Base-by-base conservation (phyloP, 2,888 invertebrate species). In the Conistra vaccinii region DNA sequence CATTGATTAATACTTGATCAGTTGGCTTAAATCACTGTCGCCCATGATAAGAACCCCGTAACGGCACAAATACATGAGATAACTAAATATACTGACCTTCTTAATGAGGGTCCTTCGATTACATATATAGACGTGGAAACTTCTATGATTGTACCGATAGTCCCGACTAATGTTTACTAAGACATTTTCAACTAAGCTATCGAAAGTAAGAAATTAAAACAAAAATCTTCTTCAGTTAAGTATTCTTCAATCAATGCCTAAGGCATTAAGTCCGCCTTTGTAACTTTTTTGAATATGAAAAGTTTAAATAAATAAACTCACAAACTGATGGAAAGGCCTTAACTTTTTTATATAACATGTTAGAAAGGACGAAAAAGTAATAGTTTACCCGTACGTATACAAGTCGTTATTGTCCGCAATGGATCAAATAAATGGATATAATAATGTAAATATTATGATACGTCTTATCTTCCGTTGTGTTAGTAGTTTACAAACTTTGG, bases 361-460 rank as follows among this genome's bases (percentile, higher is more conserved):
- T 9, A 53, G 7, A 1, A 45, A 53, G 32, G 6, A 10, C 5
- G 4, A 57, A 23, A 26, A 55, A 26, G 4, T 26, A 26, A 20
- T 9, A 58, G 39, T 53, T 29, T 10, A 3, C 32, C 32, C 35
- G 17, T n/a, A n/a, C n/a, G n/a, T n/a, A n/a, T n/a, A n/a, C n/a
- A 55, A 55, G 32, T n/a, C 42, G 72, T 79, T 66, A 72, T 71
- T 81, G 90, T 84, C 88, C 88, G 85, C 84, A 88, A 42, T 61
- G 66, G 66, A 75, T 90, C 85, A 88, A 81, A 85, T n/a, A n/a
- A n/a, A n/a, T n/a, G n/a, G n/a, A n/a, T n/a, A n/a, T n/a, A 84
- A 81, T 73, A 83, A 87, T 77, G 87, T 90, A 90, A 92, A 92
- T 89, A 91, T 90, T 89, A 81, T 88, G 85, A 83, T 81, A 86